phyloP scores from a whole-genome alignment of 2,888 invertebrate species.

The Pheosia gnoma region DNA sequence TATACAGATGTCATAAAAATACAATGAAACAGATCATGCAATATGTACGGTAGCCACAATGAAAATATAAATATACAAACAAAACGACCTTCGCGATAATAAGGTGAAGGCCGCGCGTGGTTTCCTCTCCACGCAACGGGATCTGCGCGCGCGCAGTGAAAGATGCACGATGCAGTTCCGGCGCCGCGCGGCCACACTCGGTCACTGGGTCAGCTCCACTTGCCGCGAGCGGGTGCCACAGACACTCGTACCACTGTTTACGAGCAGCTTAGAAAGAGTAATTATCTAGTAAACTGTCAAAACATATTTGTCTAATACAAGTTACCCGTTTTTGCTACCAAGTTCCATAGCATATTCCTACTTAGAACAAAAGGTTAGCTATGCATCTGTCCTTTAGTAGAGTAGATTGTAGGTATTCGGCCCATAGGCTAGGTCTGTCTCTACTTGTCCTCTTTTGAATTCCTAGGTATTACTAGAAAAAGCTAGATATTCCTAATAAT shows the following conservation, averaged over 20 bases:
- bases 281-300: no score
- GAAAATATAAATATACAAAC: constrained; percentile 26
- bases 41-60: background rate
- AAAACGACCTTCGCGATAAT: constrained; percentile 70
- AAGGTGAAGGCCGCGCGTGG: constrained; percentile 76
- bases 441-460: no score
- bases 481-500: no score
- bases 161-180: constrained; percentile 79
- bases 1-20: no score
- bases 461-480: no score
- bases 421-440: no score
- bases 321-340: no score
- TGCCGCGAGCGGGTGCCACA: constrained; percentile 27
- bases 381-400: no score
- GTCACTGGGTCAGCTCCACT: constrained; percentile 80
- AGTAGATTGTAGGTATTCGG: no score
- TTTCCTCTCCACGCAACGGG: constrained; percentile 74
- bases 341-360: no score
- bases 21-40: background rate
- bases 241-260: constrained; percentile 12
- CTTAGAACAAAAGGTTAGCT: no score
- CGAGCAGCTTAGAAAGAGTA: background rate
- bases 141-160: constrained; percentile 61
- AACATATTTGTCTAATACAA: no score
- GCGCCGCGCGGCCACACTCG: constrained; percentile 69